Conservation (phyloP, 2,888 invertebrate species). For the Epirrita christyi region DNA sequence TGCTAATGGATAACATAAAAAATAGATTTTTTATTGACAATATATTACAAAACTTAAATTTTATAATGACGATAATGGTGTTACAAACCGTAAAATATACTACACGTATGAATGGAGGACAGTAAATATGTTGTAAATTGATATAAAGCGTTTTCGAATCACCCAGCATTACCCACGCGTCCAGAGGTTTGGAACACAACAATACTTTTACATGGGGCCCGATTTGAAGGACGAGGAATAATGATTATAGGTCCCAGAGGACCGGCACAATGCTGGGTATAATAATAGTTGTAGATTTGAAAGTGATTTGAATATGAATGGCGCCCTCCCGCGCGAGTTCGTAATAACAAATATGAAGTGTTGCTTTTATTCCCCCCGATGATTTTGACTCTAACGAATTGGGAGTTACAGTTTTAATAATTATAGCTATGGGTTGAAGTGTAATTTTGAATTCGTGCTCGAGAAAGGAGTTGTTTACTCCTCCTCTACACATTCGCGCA, state of each 20-base stretch:
- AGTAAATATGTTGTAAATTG: conserved; percentile 72
- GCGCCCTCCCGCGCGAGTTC: conserved; percentile 78
- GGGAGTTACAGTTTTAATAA: conserved; percentile 69
- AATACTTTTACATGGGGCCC: conserved; percentile 74
- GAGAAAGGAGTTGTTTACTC: conserved; percentile 42
- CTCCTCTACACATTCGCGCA: conserved; percentile 41
- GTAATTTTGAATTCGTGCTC: conserved; percentile 26
- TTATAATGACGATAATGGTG: conserved; percentile 54
- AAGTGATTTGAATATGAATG: conserved; percentile 84
- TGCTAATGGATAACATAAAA: conserved; percentile 62
- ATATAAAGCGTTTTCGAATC: conserved; percentile 75
- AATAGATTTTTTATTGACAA: conserved; percentile 49
- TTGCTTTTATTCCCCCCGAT: conserved; percentile 76
- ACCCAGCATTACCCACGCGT: conserved; percentile 63
- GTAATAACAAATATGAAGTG: conserved; percentile 84
- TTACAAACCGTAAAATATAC: conserved; percentile 65
- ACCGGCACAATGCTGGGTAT: conserved; percentile 76
- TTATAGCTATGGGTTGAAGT: conserved; percentile 61
- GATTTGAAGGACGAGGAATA: conserved; percentile 79
- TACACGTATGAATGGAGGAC: conserved; percentile 61
- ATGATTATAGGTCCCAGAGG: conserved; percentile 81
- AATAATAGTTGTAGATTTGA: conserved; percentile 85
- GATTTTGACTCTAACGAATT: conserved; percentile 79
- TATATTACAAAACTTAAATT: conserved; percentile 49
- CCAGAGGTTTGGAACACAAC: conserved; percentile 58